Percentiles rank a stretch among this genome's conserved stretches.
Evolutionary conservation across 2,888 invertebrate genomes (phyloP).

Genomic region (Platynereis dumerilii): DNA sequence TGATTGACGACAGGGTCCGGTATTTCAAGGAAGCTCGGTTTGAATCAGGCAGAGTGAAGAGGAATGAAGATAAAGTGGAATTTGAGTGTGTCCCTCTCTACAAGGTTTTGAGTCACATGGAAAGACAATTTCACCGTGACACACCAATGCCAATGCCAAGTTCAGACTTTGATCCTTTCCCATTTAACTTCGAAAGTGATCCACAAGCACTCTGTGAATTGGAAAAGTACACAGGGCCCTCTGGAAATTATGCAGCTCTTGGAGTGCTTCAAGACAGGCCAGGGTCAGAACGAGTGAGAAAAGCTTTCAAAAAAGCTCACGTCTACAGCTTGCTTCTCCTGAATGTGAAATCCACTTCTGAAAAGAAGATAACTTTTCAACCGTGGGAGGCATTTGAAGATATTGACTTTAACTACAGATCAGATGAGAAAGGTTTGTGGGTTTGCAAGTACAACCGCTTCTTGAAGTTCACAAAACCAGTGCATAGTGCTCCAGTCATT

Average conservation of each 20-base stretch:
- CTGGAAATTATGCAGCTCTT: slow-evolving; percentile 5
- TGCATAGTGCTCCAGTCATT: slow-evolving; percentile 15
- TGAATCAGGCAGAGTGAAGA: no score
- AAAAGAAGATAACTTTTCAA: slow-evolving; percentile 14
- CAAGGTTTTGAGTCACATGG: neutral
- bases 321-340: slow-evolving; percentile 18
- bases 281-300: neutral
- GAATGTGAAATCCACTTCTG: slow-evolving; percentile 16
- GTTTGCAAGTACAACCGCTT: slow-evolving; percentile 24
- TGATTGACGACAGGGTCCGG: slow-evolving; percentile 27
- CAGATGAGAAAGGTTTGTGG: slow-evolving; percentile 15
- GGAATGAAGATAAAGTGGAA: no score
- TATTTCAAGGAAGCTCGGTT: neutral
- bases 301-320: slow-evolving; percentile 18
- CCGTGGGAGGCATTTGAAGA: slow-evolving; percentile 25
- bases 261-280: neutral
- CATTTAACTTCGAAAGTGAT: no score
- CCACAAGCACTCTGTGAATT: neutral
- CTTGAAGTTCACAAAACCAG: slow-evolving; percentile 14
- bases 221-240: slow-evolving; percentile 10
- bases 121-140: slow-evolving; percentile 1
- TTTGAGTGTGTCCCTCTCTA: neutral
- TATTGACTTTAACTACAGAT: slow-evolving; percentile 19
- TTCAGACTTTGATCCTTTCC: neutral
- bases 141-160: neutral